Base-by-base conservation (phyloP, 2,888 invertebrate species). In the Apodemia zela region DNA sequence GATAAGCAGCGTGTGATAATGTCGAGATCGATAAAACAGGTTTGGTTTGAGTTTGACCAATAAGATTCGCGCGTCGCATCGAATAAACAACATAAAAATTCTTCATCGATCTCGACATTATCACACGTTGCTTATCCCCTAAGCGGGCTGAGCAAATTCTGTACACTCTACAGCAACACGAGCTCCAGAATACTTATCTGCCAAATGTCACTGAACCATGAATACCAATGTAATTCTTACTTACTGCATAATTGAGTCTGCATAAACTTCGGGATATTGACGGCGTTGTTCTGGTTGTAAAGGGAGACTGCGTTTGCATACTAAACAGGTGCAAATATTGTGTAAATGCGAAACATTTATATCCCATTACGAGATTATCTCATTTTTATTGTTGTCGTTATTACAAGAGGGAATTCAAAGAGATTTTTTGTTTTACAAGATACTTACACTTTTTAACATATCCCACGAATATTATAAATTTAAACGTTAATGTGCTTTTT, bases 301-400 rank as follows among this genome's bases (percentile, higher is more conserved):
- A 68, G 70, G 69, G 65, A 63, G 63, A 63, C 66, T 67, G 63
- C 63, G 17, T 49, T 67, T 62, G 75, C 71, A 77, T 75, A 75
- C 72, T 69, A 74, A 76, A 67, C 70, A 72, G 69, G 71, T 71
- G 18, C 51, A 51, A 45, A 45, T 33, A 33, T 38, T 0, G 38
- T 38, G 38, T 38, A 38, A 49, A 49, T 49, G 17, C 49, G 49
- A 49, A 49, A 49, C 49, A 8, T 18, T 49, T 49, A 49, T 18
- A 13, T 13, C 11, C n/a, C 49, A 49, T 18, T 17, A 49, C 8
- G 49, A 49, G n/a, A 18, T 49, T 18, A 49, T 49, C 49, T 49
- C 18, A 18, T 18, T 49, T 49, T 49, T 47, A 47, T 47, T 17
- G 10, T 47, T 4, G n/a, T 17, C 47, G n/a, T 8, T n/a, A 7